Base-by-base conservation (phyloP, 2,888 invertebrate species). In the Ferrisia virgata region DNA sequence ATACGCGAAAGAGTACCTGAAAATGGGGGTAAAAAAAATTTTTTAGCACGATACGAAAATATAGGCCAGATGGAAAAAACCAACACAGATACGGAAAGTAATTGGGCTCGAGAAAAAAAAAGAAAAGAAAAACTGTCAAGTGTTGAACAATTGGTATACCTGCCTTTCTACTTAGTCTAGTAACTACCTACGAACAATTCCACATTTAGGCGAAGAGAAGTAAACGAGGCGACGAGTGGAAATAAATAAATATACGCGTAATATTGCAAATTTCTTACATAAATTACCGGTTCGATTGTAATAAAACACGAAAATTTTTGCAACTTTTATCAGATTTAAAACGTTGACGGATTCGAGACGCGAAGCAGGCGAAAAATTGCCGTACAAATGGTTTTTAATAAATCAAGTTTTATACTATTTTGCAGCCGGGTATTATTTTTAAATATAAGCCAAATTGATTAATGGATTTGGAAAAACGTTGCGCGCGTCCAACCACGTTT, bases 381-480 rank as follows among this genome's bases (percentile, higher is more conserved):
- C 53, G 15, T 31, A 31, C 31, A 43, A 80, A 80, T 80, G 80
- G 80, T 53, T 80, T 80, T 53, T 80, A 80, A 80, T 80, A 80
- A 80, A 80, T 80, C 80, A 80, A 80, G 80, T 80, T 43, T 80
- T 80, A 80, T 80, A 53, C 80, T 80, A 80, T 80, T 80, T 80
- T n/a, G 53, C 43, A 43, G 53, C 43, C 1, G 11, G n/a, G 15
- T 80, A 31, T 80, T 80, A 80, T 80, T 80, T 80, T 80, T 47
- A 80, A 80, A 80, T 80, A 80, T 80, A 43, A 43, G 80, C 43
- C 53, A 80, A 80, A 80, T 80, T 80, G 80, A 80, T 80, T 80
- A 80, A 80, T 80, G 80, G 80, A 80, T 80, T 80, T 33, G n/a
- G 47, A 53, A 80, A 53, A 11, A 22, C 36, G 36, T 22, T 36